phyloP scores from a whole-genome alignment of 2,797 vertebrate genomes.

The Cynodonichthys magdalenae region DNA sequence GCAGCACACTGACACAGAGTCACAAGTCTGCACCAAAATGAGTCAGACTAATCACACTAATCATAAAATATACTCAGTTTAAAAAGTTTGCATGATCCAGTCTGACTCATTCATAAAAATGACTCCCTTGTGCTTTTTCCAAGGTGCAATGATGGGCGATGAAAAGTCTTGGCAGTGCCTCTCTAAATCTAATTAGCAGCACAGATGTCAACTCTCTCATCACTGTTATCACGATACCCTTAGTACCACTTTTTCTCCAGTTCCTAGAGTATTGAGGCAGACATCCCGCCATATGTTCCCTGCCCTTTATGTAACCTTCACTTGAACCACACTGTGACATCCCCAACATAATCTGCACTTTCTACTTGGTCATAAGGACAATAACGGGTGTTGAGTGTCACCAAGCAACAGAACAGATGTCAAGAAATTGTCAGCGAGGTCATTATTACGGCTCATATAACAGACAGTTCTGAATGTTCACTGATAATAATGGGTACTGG shows the following conservation, averaged over 20 bases:
- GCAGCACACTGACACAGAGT: conserved; percentile 4
- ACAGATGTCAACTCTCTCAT: conserved; percentile 31
- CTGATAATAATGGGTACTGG: too few relatives aligned
- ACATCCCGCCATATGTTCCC: conserved; percentile 6
- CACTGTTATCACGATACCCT: conserved; percentile 29
- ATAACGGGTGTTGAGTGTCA: conserved; percentile 29
- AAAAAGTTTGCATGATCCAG: conserved; percentile 17
- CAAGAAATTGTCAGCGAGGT: conserved; percentile 36
- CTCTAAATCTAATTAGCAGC: conserved; percentile 41
- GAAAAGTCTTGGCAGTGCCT: conserved; percentile 22
- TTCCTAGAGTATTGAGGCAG: not conserved
- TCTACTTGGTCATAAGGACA: conserved; percentile 28
- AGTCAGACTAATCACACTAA: conserved; percentile 27
- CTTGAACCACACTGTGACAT: conserved; percentile 29
- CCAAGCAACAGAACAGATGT: conserved; percentile 30
- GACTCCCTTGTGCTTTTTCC: conserved; percentile 1
- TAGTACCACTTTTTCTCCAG: not conserved
- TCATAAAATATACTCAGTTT: conserved; percentile 11
- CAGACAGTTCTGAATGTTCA: not conserved
- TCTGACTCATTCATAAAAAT: conserved; percentile 30
- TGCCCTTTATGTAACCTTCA: conserved; percentile 28
- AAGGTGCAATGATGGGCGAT: conserved; percentile 23
- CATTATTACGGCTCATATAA: conserved; percentile 11
- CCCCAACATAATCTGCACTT: conserved; percentile 34
- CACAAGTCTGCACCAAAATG: conserved; percentile 3